phyloP scores from a whole-genome alignment of 1,140 invertebrate genomes.

The Macrosteles quadrilineatus region DNA sequence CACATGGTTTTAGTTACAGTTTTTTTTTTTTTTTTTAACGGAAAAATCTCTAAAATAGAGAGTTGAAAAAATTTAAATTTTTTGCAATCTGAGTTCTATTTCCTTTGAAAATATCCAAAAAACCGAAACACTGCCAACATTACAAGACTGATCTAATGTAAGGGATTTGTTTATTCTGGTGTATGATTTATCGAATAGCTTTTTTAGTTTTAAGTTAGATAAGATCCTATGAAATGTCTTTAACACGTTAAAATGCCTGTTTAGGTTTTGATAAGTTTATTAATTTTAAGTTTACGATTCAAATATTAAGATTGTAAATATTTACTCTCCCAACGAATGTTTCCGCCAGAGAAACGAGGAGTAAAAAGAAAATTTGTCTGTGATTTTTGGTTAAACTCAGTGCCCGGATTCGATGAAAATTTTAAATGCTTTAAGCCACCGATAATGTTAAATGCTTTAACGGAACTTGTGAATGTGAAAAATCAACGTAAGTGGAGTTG shows the following conservation, averaged over 20 bases:
- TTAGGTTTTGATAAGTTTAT: neutral
- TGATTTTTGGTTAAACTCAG: neutral
- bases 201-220: conserved; percentile 25
- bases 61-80: too few relatives aligned
- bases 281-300: too few relatives aligned
- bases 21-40: too few relatives aligned
- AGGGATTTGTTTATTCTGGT: conserved; percentile 19
- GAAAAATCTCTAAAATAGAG: too few relatives aligned
- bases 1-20: too few relatives aligned
- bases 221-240: conserved; percentile 12
- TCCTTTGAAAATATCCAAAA: too few relatives aligned
- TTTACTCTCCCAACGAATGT: neutral
- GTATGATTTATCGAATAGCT: conserved; percentile 15
- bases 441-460: too few relatives aligned
- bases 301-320: conserved; percentile 5
- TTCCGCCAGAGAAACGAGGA: conserved; percentile 3
- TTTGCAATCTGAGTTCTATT: too few relatives aligned
- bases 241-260: conserved; percentile 14
- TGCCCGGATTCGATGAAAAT: too few relatives aligned
- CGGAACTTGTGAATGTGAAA: too few relatives aligned
- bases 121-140: neutral
- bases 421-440: too few relatives aligned
- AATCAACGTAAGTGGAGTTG: too few relatives aligned
- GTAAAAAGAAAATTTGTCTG: conserved; percentile 15
- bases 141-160: conserved; percentile 18